Base-by-base conservation (phyloP, 2,888 invertebrate species). In the Melieria picta region DNA sequence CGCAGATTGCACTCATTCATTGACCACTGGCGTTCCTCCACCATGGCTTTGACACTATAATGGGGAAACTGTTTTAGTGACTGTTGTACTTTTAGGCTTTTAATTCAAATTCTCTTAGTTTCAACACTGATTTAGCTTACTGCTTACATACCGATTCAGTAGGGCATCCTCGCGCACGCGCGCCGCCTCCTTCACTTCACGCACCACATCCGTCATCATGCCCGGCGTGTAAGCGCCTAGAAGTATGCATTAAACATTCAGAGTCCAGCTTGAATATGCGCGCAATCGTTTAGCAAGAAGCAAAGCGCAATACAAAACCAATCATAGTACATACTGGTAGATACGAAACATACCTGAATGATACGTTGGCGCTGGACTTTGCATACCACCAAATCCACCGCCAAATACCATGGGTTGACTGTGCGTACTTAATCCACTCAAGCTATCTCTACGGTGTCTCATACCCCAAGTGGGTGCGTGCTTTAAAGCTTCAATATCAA, bases 181-280 rank as follows among this genome's bases (percentile, higher is more conserved):
- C 30, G 93, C 91, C 42, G 93, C 93, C 81, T 93, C 93, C 63
- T 93, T 88, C 16, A 93, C 91, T 87, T 93, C 93, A 48, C 92
- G 89, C 76, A 93, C 91, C 80, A 93, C 87, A 84, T 93, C 93
- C 10, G 92, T 89, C 79, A 93, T 87, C 88, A 92, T 90, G n/a
- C 93, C 93, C 3, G 93, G 93, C 13, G 91, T 90, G 83, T 93
- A 93, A 67, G 85, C 84, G 65, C 87, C 85, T 85, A 76, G 16
- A 83, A 77, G 64, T 75, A 76, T 63, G 58, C 30, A 71, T n/a
- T 13, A 62, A 46, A n/a, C 46, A 9, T 62, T 13, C 13, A 42
- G 30, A 60, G 10, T 30, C 30, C 9, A 42, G 4, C 45, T 60
- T 7, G n/a, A 7, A 42, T 60, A 4, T 45, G 9, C 6, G 47